phyloP scores from a whole-genome alignment of 2,888 invertebrate species.

The Formica aserva region DNA sequence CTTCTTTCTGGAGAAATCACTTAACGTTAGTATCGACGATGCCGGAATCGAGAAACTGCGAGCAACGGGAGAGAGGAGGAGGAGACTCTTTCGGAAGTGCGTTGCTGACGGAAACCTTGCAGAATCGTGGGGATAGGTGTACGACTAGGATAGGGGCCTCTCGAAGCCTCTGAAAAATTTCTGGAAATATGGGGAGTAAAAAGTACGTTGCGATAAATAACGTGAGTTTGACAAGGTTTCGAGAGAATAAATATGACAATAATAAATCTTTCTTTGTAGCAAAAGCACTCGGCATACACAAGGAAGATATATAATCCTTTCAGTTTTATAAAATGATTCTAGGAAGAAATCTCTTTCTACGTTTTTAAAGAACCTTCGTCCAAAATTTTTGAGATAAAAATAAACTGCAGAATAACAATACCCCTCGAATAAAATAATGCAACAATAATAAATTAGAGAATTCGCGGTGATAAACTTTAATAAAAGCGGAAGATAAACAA shows the following conservation, averaged over 20 bases:
- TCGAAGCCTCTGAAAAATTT: constrained; percentile 20
- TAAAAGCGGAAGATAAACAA: constrained; percentile 16
- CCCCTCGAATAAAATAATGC: not conserved
- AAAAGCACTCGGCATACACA: not conserved
- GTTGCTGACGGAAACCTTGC: constrained; percentile 1
- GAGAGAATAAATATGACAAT: not conserved
- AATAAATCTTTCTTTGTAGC: not conserved
- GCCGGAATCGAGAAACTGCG: constrained; percentile 21
- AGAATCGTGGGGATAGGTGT: not conserved
- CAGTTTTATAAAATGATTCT: not conserved
- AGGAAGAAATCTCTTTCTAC: not conserved
- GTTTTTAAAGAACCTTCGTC: not conserved
- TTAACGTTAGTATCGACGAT: constrained; percentile 69
- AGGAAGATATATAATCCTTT: not conserved
- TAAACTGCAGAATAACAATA: not conserved
- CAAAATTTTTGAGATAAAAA: not conserved
- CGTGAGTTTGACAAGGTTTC: not conserved
- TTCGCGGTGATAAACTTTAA: constrained; percentile 21
- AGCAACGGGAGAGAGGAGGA: not conserved
- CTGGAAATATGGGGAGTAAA: not conserved
- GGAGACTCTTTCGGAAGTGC: not conserved
- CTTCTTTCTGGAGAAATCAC: constrained; percentile 65
- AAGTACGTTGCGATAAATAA: constrained; percentile 25
- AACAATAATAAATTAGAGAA: constrained; percentile 31
- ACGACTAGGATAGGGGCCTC: not conserved